Evolutionary conservation across 2,888 invertebrate species (phyloP), one percentile per base, ranked within the genome.

Genomic region (Colletes collaris): DNA sequence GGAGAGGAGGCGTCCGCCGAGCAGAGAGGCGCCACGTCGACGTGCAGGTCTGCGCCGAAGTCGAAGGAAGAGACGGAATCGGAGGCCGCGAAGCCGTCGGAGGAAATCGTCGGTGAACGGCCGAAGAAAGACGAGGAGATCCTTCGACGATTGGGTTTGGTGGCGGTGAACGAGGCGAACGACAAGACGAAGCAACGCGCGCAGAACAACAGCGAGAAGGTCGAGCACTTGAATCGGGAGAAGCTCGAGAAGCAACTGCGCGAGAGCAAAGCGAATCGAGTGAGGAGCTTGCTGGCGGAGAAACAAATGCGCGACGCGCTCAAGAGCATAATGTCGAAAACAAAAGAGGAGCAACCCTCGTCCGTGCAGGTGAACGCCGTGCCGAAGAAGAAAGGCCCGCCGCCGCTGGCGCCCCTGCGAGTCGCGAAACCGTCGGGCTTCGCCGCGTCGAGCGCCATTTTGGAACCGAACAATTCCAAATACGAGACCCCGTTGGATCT

Each of bases 241-340:
- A 90, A 90, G 60, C 75, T 92, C 27, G 92, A 92, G 81, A 90
- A 91, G 19, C 90, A 91, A 49, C 62, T 91, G 13, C 90, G 90
- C 13, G 91, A 91, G 56, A 91, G 91, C 70, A 92, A 91, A 50
- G 91, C 91, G 0, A 91, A 92, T 63, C 85, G 92, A 6, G 90
- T 90, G 50, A 87, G 91, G 19, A 91, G 92, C 76, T 72, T 92
- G 3, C 27, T 91, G 11, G 92, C 91, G 5, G 92, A 92, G 66
- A 92, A 92, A 19, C 91, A 91, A 75, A 91, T 91, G 91, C 89
- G 91, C 6, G 91, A 92, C 65, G 87, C 90, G 7, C 68, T 90
- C 6, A 89, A 90, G 73, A 90, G 90, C 40, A 90, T 91, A 6
- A 85, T 86, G 84, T 88, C 88, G 3, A 91, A 90, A 64, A 88